Conservation (phyloP, 2,888 invertebrate genomes). For the Synergus japonicus region DNA sequence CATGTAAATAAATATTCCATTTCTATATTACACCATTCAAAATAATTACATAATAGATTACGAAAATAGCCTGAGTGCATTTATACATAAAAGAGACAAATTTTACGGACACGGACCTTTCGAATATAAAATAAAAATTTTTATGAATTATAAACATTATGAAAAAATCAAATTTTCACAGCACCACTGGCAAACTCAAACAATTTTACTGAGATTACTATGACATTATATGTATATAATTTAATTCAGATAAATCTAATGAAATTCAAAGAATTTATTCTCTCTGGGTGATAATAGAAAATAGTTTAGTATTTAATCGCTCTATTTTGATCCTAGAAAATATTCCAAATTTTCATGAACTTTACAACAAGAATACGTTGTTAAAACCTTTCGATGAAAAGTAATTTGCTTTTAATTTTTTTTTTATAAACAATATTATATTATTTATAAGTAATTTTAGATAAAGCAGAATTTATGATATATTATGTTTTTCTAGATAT, state of each 20-base stretch:
- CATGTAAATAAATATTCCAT: neutral
- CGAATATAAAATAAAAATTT: too few species aligned
- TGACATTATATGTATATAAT: neutral
- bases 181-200: neutral
- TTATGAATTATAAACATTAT: too few species aligned
- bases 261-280: conserved; percentile 5
- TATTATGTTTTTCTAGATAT: conserved; percentile 18
- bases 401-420: neutral
- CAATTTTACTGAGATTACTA: neutral
- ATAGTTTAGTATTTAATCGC: conserved; percentile 19
- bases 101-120: too few species aligned
- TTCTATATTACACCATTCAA: neutral
- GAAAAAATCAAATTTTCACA: neutral
- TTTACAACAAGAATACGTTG: neutral
- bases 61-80: too few species aligned
- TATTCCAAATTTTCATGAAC: neutral
- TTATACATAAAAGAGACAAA: too few species aligned
- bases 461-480: conserved; percentile 1
- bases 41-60: too few species aligned
- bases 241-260: too few species aligned
- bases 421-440: neutral
- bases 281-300: conserved; percentile 7
- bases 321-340: neutral
- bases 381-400: neutral
- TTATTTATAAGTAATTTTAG: neutral